Evolutionary conservation across 53 echinoderm and acorn worm genomes (phyloP), one percentile per base, ranked within the genome.

Genomic region (Echinometra lucunter): DNA sequence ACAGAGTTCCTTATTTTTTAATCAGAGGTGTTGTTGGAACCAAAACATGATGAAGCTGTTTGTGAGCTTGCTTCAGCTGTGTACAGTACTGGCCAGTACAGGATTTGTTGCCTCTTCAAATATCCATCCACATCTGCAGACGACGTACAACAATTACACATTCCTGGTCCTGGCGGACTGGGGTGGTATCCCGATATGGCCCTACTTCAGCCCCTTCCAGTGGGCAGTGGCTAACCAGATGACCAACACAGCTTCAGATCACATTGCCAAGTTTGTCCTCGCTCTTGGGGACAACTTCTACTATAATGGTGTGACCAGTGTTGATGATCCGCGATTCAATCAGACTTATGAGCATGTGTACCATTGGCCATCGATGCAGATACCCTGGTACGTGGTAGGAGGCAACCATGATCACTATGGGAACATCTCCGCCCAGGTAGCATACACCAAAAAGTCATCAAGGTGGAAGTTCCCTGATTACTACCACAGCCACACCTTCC

Each of bases 231-330:
- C 97, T 34, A 94, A 94, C 27, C 97, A 96, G 89, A 98, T 98
- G 98, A 96, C 97, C 16, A 81, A 94, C 11, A 96, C 97, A 25
- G 98, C 97, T n/a, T 82, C 92, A 11, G 94, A 55, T 3, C 95
- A 96, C 44, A 88, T 93, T 40, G 95, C 98, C 30, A 37, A 66
- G 44, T 98, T 98, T 95, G 96, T 97, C 23, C 95, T 98, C 11
- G 98, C 98, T 10, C 97, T 98, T 6, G 98, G 98, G 1, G 98
- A 98, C 92, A 98, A 98, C 93, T 98, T 98, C 89, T 98, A 98
- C 57, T 30, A 58, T 13, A 27, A 89, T 78, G 98, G 98, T 19
- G 97, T 98, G 15, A 95, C 95, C n/a, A 92, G 97, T 94, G 98
- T 95, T 55, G 75, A 97, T 89, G 98, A 98, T 91, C 92, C 89